Conservation (phyloP, 2,888 invertebrate genomes). For the Pyrgus malvae region DNA sequence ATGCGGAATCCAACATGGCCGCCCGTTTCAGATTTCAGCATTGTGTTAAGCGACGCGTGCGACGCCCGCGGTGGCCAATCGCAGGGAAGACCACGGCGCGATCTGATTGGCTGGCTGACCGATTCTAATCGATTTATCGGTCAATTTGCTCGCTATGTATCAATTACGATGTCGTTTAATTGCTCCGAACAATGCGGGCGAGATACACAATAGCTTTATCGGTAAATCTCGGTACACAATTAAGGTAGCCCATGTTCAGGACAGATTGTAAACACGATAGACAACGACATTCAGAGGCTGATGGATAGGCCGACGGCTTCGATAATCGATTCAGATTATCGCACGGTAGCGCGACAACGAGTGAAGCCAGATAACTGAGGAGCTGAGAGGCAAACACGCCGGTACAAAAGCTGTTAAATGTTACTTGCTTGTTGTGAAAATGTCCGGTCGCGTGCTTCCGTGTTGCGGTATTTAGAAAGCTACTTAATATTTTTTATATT, state of each 20-base stretch:
- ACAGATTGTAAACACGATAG: slow-evolving; percentile 15
- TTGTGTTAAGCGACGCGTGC: slow-evolving; percentile 60
- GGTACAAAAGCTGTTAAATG: background rate
- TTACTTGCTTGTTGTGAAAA: background rate
- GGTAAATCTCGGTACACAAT: slow-evolving; percentile 17
- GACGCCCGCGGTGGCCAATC: slow-evolving; percentile 44
- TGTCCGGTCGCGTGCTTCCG: background rate
- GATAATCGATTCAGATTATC: slow-evolving; percentile 22
- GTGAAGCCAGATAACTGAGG: background rate
- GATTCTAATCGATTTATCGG: slow-evolving; percentile 55
- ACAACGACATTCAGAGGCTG: slow-evolving; percentile 3
- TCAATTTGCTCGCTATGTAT: slow-evolving; percentile 64
- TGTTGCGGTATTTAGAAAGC: too few relatives aligned
- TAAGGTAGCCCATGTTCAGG: slow-evolving; percentile 20
- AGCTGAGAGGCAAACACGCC: background rate
- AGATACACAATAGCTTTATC: slow-evolving; percentile 19
- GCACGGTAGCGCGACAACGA: background rate
- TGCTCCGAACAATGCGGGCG: slow-evolving; percentile 32
- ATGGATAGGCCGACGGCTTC: slow-evolving; percentile 5
- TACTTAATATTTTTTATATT: background rate
- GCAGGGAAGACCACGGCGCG: slow-evolving; percentile 32
- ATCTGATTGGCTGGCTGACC: slow-evolving; percentile 43
- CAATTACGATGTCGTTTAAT: slow-evolving; percentile 48
- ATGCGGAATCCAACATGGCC: slow-evolving; percentile 45
- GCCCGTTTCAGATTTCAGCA: slow-evolving; percentile 55